Base-by-base conservation (phyloP, 2,113 vertebrate genomes). In the Stomatorhinus ivindoensis region DNA sequence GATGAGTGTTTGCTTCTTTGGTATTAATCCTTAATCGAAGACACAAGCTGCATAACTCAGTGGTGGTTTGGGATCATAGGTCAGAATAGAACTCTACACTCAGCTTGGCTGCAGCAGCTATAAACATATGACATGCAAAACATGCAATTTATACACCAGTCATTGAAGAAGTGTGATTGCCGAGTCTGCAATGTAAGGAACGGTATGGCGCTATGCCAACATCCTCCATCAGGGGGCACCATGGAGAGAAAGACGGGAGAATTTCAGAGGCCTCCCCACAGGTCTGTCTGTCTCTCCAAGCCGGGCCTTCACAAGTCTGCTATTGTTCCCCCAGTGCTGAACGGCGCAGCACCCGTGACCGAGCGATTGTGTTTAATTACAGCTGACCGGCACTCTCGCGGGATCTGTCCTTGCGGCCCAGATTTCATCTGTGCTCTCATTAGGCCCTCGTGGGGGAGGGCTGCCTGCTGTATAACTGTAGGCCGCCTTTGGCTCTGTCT, bases 361-460 rank as follows among this genome's bases (percentile, higher is more conserved):
- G 93, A 91, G 93, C 93, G 92, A 93, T 94, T 95, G 95, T 96
- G 93, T 94, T 95, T 95, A 95, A 95, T 95, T 95, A 95, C 95
- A 95, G 94, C 94, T 46, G 89, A 88, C 93, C 92, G 92, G 93
- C 93, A 92, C 93, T 92, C 93, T 92, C 91, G 88, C 92, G 93
- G 93, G 93, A 93, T 93, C 91, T 91, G 92, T 95, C 93, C 95
- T 92, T 90, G 94, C 93, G 95, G 93, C 94, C 95, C 94, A 95
- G 94, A 95, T 96, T 94, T 90, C 91, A 93, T 92, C 91, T 93
- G 91, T 91, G 92, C 94, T 94, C 95, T 95, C 94, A 94, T 96
- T 95, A 96, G 92, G 92, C 88, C 86, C 82, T 19, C 35, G 39
- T 90, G 50, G 48, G 91, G 91, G 88, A 89, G 55, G 69, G 31